Conservation (phyloP, 2,888 invertebrate species). For the Rambutsinella grinnellia region DNA sequence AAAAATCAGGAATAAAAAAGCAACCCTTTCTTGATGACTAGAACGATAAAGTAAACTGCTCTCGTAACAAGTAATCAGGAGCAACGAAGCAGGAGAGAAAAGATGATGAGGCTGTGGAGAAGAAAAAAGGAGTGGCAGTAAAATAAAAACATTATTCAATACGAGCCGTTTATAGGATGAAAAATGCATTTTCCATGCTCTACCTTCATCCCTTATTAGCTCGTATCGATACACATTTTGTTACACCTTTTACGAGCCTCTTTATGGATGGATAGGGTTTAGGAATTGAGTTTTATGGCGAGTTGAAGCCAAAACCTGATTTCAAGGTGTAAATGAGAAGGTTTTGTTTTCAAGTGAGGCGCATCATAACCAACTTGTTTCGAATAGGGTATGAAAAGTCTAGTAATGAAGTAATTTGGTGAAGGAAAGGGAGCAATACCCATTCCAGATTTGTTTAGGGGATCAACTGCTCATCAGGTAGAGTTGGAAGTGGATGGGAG, state of each 20-base stretch:
- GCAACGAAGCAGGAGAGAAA: background rate
- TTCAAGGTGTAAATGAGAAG: slow-evolving; percentile 31
- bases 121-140: background rate
- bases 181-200: background rate
- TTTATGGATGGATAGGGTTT: no score
- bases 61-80: background rate
- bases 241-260: no score
- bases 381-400: background rate
- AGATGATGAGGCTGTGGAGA: no score
- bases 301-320: no score
- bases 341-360: background rate
- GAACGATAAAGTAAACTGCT: background rate
- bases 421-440: no score
- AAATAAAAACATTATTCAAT: background rate
- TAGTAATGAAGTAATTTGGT: background rate
- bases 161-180: background rate
- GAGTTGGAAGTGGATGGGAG: background rate
- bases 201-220: background rate
- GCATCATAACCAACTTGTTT: no score
- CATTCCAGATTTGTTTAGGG: no score
- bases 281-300: no score
- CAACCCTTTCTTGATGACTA: background rate
- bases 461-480: no score
- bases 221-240: no score
- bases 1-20: background rate